phyloP scores from a whole-genome alignment of 2,113 vertebrate genomes.

The Seriola dumerili region DNA sequence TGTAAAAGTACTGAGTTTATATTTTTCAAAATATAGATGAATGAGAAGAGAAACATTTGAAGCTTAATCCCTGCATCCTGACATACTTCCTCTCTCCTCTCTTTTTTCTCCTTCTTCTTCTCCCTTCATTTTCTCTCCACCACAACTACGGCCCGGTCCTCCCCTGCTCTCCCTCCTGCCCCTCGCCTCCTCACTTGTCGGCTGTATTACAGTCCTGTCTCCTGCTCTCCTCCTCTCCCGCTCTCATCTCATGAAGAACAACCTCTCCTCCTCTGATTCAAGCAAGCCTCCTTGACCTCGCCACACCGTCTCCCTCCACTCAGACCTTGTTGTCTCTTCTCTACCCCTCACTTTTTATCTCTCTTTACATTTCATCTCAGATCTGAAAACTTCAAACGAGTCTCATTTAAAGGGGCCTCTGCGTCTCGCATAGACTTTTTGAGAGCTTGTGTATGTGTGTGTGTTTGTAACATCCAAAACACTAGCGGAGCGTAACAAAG shows the following conservation, averaged over 20 bases:
- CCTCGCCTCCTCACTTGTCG: neutral
- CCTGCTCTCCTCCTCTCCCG: constrained; percentile 2
- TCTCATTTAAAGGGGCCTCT: constrained; percentile 30
- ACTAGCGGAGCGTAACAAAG: constrained; percentile 34
- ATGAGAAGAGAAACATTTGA: neutral
- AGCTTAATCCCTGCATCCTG: neutral
- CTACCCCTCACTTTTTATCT: neutral
- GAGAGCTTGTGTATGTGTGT: neutral
- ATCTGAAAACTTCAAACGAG: constrained; percentile 58
- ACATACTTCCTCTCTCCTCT: no score
- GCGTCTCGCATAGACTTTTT: constrained; percentile 18
- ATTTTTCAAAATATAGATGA: neutral
- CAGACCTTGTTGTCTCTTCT: constrained; percentile 11
- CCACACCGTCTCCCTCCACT: constrained; percentile 23
- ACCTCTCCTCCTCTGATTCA: constrained; percentile 15
- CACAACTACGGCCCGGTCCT: neutral
- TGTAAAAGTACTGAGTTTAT: neutral
- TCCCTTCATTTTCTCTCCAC: neutral
- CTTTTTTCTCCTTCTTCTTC: no score
- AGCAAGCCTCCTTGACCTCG: constrained; percentile 29
- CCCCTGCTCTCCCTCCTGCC: neutral
- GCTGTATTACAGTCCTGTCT: neutral
- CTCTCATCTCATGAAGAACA: neutral
- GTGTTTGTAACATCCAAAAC: constrained; percentile 40
- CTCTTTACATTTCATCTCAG: constrained; percentile 35